A percentile compares a stretch with the other conserved stretches of the same genome.
These are phyloP conservation scores for Xanthorhoe designata DNA, from an alignment of 2,888 invertebrate species.

Conservation along the genomic window DNA sequence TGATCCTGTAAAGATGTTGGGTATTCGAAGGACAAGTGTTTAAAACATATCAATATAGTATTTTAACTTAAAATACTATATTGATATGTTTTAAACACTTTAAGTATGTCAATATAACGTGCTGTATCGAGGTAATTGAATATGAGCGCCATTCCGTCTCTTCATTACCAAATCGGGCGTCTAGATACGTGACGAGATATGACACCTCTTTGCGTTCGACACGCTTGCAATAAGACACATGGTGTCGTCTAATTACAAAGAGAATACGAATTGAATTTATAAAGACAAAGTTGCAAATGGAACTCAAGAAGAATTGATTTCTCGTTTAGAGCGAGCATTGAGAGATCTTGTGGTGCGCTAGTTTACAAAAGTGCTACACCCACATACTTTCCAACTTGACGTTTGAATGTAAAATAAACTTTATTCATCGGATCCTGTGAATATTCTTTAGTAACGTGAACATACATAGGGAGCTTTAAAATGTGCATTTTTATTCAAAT, in stretches of 20 bases:
- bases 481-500: constrained; percentile 22
- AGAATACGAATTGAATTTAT: constrained; percentile 52
- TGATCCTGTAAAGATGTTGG: background rate
- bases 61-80: too few relatives aligned
- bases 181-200: constrained; percentile 45
- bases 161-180: constrained; percentile 54
- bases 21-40: background rate
- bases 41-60: background rate
- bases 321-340: constrained; percentile 37
- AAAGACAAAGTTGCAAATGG: constrained; percentile 46
- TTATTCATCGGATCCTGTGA: constrained; percentile 7
- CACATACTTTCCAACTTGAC: constrained; percentile 12
- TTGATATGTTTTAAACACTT: too few relatives aligned
- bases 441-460: constrained; percentile 13
- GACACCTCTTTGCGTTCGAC: constrained; percentile 39
- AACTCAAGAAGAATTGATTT: constrained; percentile 44
- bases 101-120: too few relatives aligned
- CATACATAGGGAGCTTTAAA: constrained; percentile 4
- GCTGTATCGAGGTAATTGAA: constrained; percentile 57
- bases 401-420: constrained; percentile 1
- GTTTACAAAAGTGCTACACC: constrained; percentile 30
- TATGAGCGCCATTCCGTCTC: constrained; percentile 54
- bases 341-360: constrained; percentile 40
- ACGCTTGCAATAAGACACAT: constrained; percentile 41
- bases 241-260: constrained; percentile 37